A percentile compares a stretch with the other conserved stretches of the same genome.
Evolutionary conservation across 2,113 vertebrate species (phyloP).

Genomic region (Oreochromis niloticus): DNA sequence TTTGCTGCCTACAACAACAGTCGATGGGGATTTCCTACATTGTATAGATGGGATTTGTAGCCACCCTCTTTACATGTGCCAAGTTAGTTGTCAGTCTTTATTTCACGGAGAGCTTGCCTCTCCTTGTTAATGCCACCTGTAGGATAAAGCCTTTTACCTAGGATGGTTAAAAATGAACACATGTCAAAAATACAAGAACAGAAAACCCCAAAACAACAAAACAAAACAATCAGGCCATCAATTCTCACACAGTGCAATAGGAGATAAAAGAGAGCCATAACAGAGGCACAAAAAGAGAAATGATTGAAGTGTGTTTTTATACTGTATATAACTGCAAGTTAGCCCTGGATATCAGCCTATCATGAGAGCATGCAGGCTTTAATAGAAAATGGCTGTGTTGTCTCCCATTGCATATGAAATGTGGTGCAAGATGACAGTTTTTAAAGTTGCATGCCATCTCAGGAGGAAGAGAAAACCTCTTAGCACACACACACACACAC

Average conservation of each 20-base stretch:
- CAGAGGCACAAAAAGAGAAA: background rate
- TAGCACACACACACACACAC: background rate
- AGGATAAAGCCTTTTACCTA: background rate
- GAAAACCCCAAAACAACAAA: background rate
- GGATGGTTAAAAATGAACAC: background rate
- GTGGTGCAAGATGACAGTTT: constrained; percentile 27
- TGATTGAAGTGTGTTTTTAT: background rate
- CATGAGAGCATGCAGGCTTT: background rate
- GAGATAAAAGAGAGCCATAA: background rate
- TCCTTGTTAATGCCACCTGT: background rate
- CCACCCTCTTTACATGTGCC: background rate
- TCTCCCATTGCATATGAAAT: constrained; percentile 51
- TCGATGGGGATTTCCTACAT: background rate
- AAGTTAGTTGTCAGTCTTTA: background rate
- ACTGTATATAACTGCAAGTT: background rate
- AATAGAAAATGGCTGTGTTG: constrained; percentile 55
- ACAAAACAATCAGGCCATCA: background rate
- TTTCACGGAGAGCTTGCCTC: background rate
- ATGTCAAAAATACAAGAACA: background rate
- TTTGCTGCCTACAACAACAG: background rate
- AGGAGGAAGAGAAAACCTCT: constrained; percentile 19
- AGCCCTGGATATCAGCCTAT: constrained; percentile 2
- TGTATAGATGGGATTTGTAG: background rate
- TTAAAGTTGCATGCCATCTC: constrained; percentile 48
- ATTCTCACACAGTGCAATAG: background rate